Percentiles rank a stretch among this genome's conserved stretches.
These are phyloP conservation scores for Acleris literana DNA, from an alignment of 2,888 invertebrate genomes.

Conservation along the genomic window DNA sequence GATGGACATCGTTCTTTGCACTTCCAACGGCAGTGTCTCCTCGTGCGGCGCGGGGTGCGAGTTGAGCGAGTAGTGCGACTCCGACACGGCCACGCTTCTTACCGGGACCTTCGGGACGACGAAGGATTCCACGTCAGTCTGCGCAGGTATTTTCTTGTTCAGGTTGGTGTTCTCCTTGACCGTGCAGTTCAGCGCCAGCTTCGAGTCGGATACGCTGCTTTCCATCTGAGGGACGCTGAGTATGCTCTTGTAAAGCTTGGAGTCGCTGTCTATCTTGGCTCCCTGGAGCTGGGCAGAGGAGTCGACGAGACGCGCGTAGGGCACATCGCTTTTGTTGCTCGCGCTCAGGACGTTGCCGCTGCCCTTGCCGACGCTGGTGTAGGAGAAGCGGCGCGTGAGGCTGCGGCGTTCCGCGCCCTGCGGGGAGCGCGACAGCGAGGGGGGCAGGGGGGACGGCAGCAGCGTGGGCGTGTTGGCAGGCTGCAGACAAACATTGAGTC, in stretches of 20 bases:
- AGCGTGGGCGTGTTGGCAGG: constrained; percentile 81
- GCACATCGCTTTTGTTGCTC: constrained; percentile 86
- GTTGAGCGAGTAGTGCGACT: constrained; percentile 87
- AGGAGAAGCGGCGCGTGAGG: constrained; percentile 77
- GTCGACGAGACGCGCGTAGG: constrained; percentile 91
- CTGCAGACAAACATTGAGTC: constrained; percentile 89
- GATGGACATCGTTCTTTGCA: constrained; percentile 92
- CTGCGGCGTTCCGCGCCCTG: constrained; percentile 70
- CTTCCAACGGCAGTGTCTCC: constrained; percentile 84
- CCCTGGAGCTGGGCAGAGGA: constrained; percentile 81
- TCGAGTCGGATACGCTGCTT: constrained; percentile 93
- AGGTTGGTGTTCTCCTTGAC: constrained; percentile 75
- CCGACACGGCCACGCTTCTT: constrained; percentile 84
- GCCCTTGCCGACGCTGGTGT: constrained; percentile 76
- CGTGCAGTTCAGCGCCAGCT: constrained; percentile 91
- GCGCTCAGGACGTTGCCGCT: constrained; percentile 71
- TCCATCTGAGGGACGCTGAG: constrained; percentile 86
- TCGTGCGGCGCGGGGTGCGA: constrained; percentile 82
- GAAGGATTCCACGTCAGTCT: constrained; percentile 61
- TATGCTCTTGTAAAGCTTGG: constrained; percentile 85
- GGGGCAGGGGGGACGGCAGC: constrained; percentile 74
- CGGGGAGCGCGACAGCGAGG: constrained; percentile 69
- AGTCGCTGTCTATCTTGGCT: constrained; percentile 88
- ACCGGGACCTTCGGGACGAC: constrained; percentile 71
- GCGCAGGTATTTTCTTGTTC: constrained; percentile 56